Evolutionary conservation across 30 jellyfish, hydroid and myxozoan species (phyloP), one percentile per base, ranked within the genome.

Genomic region (Morbakka virulenta): DNA sequence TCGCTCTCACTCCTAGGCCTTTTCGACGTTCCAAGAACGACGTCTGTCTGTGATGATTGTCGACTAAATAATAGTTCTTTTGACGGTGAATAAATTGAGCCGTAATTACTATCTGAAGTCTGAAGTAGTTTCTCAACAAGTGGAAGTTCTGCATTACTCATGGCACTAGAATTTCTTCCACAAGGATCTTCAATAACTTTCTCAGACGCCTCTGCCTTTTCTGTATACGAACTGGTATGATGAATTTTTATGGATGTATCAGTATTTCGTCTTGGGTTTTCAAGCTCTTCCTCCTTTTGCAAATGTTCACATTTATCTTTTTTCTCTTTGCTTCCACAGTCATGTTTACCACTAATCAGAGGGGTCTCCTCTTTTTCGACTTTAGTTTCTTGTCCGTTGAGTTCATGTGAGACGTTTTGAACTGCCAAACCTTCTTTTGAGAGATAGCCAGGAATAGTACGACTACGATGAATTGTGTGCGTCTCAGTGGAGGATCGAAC

Each of bases 21-120:
- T 41, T 17, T 9, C 17, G 9, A 6, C 9, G 13, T 41, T 9
- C 57, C 17, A 17, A 6, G 13, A 41, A 6, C 13, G 9, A 41
- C 17, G 17, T 41, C 57, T 17, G 57, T 41, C 17, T 41, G 9
- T 6, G 57, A 41, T 17, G 57, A 41, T 17, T 41, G 94, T 14
- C 94, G 85, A 75, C 94, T 82, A 51, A 82, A 82, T 9, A 82
- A 57, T 1, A 82, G 73, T 50, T 74, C 83, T 33, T 62, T 77
- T 13, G 94, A 82, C 24, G 94, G 94, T 30, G 94, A 82, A 74
- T 50, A 82, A 9, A 57, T 29, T 13, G 23, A 26, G 21, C 61
- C 86, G 14, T 48, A 33, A 26, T 33, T 63, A 12, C 62, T 32
- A 32, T 22, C 85, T 4, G 65, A 36, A 24, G 76, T 35, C 85